Evolutionary conservation across 2,888 invertebrate genomes (phyloP).

Genomic region (Mystacides longicornis): DNA sequence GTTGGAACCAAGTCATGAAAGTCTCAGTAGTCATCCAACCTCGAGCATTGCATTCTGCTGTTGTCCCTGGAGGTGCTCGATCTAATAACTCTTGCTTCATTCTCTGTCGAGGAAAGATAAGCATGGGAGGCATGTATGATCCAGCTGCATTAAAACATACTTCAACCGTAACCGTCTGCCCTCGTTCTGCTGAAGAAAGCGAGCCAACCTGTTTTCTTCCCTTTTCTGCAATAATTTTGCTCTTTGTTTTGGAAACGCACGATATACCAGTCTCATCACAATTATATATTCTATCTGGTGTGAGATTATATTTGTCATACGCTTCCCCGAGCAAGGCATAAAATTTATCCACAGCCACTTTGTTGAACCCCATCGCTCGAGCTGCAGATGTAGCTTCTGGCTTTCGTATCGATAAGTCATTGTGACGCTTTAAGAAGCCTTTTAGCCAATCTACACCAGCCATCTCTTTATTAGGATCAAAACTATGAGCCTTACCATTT

Average conservation of each 20-base stretch:
- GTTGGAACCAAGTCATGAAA: neutral
- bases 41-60: neutral
- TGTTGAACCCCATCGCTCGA: conserved; percentile 5
- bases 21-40: neutral
- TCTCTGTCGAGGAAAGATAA: neutral
- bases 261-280: conserved; percentile 9
- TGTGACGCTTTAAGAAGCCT: neutral
- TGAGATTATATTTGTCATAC: neutral
- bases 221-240: neutral
- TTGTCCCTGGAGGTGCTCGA: neutral
- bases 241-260: neutral
- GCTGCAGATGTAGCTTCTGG: neutral
- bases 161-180: neutral
- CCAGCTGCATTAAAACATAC: conserved; percentile 2
- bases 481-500: neutral
- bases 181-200: neutral
- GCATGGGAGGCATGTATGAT: neutral
- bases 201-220: conserved; percentile 2
- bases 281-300: neutral
- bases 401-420: conserved; percentile 1
- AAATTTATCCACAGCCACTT: neutral
- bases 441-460: neutral
- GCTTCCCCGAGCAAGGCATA: neutral
- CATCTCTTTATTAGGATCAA: neutral
- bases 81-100: neutral